Percentiles rank a stretch among this genome's conserved stretches.
These are phyloP conservation scores for Azemiops feae DNA, from an alignment of 2,113 vertebrate species.

Conservation along the genomic window DNA sequence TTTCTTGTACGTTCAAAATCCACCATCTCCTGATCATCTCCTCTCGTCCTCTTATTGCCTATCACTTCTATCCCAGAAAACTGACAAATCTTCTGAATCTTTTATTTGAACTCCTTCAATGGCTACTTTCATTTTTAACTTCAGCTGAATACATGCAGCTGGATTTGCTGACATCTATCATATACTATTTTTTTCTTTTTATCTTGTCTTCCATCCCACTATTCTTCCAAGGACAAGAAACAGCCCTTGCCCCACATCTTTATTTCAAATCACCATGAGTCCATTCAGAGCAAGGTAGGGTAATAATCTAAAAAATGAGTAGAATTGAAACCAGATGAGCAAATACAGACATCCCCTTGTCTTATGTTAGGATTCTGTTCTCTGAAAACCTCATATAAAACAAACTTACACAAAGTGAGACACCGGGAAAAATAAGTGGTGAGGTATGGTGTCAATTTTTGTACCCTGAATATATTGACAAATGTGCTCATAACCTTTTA, in stretches of 20 bases:
- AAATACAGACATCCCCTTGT: neutral
- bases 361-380: neutral
- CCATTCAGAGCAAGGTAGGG: neutral
- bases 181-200: neutral
- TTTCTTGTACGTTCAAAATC: neutral
- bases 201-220: neutral
- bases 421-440: neutral
- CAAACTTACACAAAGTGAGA: neutral
- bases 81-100: neutral
- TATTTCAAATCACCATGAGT: neutral
- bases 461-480: neutral
- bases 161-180: neutral
- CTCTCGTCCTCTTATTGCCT: neutral
- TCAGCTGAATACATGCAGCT: neutral
- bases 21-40: neutral
- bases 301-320: neutral
- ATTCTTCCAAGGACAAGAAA: too few species aligned
- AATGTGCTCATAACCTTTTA: neutral
- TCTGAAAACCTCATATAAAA: neutral
- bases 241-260: neutral
- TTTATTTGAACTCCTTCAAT: neutral
- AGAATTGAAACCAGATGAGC: neutral
- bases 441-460: neutral
- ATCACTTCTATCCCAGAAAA: neutral
- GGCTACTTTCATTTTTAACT: neutral